These are phyloP conservation scores for Ferdinandea cuprea DNA, from an alignment of 2,888 invertebrate genomes.

Conservation along the genomic window DNA sequence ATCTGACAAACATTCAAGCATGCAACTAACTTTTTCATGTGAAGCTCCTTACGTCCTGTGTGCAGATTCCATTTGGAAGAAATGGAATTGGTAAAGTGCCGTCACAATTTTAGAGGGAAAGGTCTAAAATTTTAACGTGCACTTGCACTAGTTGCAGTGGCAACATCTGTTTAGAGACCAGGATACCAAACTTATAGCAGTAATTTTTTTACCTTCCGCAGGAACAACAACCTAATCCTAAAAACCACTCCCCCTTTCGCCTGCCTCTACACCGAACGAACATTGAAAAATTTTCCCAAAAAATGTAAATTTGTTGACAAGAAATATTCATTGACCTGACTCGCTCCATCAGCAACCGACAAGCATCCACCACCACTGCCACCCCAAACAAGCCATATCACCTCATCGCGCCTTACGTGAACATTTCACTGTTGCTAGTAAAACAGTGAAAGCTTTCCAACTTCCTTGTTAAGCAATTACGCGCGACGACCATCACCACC, in stretches of 20 bases:
- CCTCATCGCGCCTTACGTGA: conserved; percentile 25
- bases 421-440: conserved; percentile 49
- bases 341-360: neutral
- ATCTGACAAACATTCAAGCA: too few relatives aligned
- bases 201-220: too few relatives aligned
- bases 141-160: too few relatives aligned
- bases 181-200: too few relatives aligned
- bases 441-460: conserved; percentile 68
- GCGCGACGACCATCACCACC: conserved; percentile 57
- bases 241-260: neutral
- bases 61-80: too few relatives aligned
- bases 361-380: neutral
- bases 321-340: conserved; percentile 44
- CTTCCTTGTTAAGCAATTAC: conserved; percentile 74
- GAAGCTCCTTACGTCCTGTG: too few relatives aligned
- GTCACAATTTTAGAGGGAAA: too few relatives aligned
- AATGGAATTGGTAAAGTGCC: too few relatives aligned
- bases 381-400: conserved; percentile 19
- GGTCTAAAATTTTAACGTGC: too few relatives aligned
- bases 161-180: too few relatives aligned
- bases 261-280: neutral
- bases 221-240: too few relatives aligned
- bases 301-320: conserved; percentile 43
- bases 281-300: neutral
- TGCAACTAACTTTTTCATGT: too few relatives aligned